Evolutionary conservation across 2,888 invertebrate genomes (phyloP).

Genomic region (Xestia xanthographa): DNA sequence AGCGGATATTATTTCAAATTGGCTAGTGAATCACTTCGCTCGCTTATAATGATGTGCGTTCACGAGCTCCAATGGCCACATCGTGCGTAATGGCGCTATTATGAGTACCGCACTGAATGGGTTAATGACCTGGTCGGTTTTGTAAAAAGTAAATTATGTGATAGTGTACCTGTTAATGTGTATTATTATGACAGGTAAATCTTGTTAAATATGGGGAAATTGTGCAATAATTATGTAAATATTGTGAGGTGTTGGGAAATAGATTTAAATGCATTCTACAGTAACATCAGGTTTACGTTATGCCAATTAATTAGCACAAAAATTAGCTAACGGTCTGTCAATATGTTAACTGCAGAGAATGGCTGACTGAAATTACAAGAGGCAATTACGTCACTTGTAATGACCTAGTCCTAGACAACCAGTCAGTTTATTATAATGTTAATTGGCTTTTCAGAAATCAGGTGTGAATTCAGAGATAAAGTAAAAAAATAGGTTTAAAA

Average conservation of each 20-base stretch:
- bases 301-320: neutral
- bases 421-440: neutral
- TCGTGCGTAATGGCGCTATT: constrained; percentile 45
- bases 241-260: neutral
- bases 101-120: constrained; percentile 28
- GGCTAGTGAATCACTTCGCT: constrained; percentile 20
- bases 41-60: constrained; percentile 31
- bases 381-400: neutral
- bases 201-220: neutral
- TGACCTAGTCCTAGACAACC: neutral
- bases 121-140: constrained; percentile 21
- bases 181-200: constrained; percentile 15
- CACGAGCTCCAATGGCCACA: constrained; percentile 23
- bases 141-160: constrained; percentile 36
- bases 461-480: neutral
- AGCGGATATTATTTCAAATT: constrained; percentile 39
- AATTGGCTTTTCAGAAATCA: neutral
- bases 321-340: neutral
- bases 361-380: neutral
- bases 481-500: neutral
- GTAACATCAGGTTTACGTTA: no score
- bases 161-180: constrained; percentile 35
- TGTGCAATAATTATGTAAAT: constrained; percentile 10
- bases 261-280: neutral
- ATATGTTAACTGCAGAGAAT: neutral